Percentiles rank a stretch among this genome's conserved stretches.
Conservation (phyloP, 2,797 vertebrate species). For the Epinephelus coioides region DNA sequence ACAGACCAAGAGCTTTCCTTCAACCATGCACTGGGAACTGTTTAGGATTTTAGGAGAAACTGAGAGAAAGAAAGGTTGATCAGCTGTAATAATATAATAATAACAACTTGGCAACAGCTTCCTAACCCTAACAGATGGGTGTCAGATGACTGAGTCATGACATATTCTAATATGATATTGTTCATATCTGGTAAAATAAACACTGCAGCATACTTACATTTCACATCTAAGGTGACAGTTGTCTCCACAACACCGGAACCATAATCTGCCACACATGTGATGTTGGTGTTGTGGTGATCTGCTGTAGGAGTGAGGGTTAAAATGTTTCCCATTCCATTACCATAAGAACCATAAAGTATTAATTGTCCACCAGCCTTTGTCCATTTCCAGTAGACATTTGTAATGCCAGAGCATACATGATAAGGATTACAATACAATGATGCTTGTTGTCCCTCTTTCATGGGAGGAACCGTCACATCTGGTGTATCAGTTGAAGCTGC, state of each 20-base stretch:
- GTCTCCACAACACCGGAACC: neutral
- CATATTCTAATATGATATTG: too few species aligned
- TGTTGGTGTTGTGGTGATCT: constrained; percentile 41
- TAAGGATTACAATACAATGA: neutral
- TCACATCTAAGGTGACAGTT: constrained; percentile 41
- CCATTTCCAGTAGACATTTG: neutral
- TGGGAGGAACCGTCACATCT: accelerated
- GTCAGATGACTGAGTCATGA: too few species aligned
- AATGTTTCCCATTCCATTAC: too few species aligned
- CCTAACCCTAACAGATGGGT: too few species aligned
- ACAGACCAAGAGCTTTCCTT: constrained; percentile 28
- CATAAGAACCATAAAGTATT: too few species aligned
- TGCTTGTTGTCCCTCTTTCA: neutral
- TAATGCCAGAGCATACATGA: accelerated
- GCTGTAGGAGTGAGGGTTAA: neutral
- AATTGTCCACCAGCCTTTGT: neutral
- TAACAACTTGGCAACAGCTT: too few species aligned
- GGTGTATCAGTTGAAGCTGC: constrained; percentile 11
- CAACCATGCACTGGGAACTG: constrained; percentile 9
- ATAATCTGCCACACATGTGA: constrained; percentile 43
- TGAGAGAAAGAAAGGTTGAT: constrained; percentile 18
- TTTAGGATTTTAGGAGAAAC: constrained; percentile 31
- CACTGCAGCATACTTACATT: constrained; percentile 28
- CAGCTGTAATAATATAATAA: neutral
- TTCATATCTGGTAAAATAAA: too few species aligned